Evolutionary conservation across 1,140 invertebrate genomes (phyloP).

Genomic region (Platorchestia sp.): DNA sequence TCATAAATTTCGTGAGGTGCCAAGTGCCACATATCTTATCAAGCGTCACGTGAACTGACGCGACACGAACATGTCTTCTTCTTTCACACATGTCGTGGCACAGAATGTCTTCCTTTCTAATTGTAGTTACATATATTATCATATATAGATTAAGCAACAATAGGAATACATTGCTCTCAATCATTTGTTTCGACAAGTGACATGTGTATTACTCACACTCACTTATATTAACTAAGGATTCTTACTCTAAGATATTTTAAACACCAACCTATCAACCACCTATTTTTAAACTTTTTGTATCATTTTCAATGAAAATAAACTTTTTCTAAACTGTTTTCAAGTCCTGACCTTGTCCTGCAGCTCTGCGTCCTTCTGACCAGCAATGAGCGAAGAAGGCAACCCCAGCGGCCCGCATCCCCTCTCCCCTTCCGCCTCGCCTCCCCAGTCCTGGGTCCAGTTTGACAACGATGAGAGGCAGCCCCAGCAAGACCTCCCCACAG

Average conservation of each 20-base stretch:
- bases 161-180: too few species aligned
- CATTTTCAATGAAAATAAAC: too few species aligned
- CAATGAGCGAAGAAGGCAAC: neutral
- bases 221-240: too few species aligned
- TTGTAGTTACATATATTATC: too few species aligned
- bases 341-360: neutral
- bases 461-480: conserved; percentile 22
- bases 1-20: neutral
- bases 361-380: neutral
- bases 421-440: conserved; percentile 23
- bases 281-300: too few species aligned
- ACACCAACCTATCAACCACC: too few species aligned
- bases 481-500: conserved; percentile 1
- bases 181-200: too few species aligned
- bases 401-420: neutral
- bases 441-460: conserved; percentile 52
- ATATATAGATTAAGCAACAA: too few species aligned
- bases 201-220: too few species aligned
- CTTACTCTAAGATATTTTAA: too few species aligned
- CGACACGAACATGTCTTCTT: neutral
- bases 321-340: neutral
- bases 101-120: too few species aligned
- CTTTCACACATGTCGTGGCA: neutral
- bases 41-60: neutral
- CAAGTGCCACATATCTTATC: neutral